phyloP scores from a whole-genome alignment of 2,888 invertebrate species.

The Spisula solida region DNA sequence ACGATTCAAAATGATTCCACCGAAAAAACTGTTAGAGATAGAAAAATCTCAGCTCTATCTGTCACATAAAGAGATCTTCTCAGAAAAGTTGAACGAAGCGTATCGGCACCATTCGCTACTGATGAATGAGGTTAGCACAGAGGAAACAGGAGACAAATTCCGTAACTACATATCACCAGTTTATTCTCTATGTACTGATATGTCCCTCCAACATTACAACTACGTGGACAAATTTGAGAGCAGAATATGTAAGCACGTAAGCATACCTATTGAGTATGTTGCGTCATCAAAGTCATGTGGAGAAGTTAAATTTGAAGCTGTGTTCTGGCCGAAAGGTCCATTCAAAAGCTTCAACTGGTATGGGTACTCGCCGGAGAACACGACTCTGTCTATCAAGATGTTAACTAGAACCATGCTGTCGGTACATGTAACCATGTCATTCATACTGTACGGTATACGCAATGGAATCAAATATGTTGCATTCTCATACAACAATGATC shows the following conservation, averaged over 20 bases:
- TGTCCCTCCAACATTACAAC: slow-evolving; percentile 77
- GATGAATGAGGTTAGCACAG: slow-evolving; percentile 70
- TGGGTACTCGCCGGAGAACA: slow-evolving; percentile 78
- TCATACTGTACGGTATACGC: slow-evolving; percentile 81
- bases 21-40: slow-evolving; percentile 77
- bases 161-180: slow-evolving; percentile 78
- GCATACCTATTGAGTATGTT: slow-evolving; percentile 74
- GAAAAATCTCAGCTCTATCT: slow-evolving; percentile 77
- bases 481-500: slow-evolving; percentile 72
- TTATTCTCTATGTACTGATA: slow-evolving; percentile 76
- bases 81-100: slow-evolving; percentile 76
- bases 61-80: slow-evolving; percentile 72
- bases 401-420: slow-evolving; percentile 53
- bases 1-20: slow-evolving; percentile 82
- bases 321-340: slow-evolving; percentile 81
- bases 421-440: slow-evolving; percentile 72
- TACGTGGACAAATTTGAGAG: slow-evolving; percentile 81
- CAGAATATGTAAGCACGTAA: slow-evolving; percentile 73
- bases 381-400: slow-evolving; percentile 76
- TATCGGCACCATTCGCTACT: slow-evolving; percentile 83
- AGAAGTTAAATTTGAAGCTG: slow-evolving; percentile 72
- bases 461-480: slow-evolving; percentile 81
- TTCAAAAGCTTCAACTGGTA: slow-evolving; percentile 81
- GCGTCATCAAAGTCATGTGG: slow-evolving; percentile 57
- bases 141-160: slow-evolving; percentile 70